Percentiles rank a stretch among this genome's conserved stretches.
Conservation (phyloP, 2,113 vertebrate species). For the Phyllopteryx taeniolatus region DNA sequence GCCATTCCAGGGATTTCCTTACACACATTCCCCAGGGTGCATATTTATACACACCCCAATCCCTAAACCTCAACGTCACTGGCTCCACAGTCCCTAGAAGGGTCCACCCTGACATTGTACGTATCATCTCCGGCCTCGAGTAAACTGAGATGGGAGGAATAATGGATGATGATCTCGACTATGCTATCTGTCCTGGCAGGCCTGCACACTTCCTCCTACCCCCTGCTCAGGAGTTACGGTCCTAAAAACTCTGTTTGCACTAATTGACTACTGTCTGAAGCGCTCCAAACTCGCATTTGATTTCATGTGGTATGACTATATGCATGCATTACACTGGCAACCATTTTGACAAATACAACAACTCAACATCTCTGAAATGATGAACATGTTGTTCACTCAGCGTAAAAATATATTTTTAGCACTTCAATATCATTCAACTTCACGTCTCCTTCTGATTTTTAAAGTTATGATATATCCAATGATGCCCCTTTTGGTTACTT, state of each 20-base stretch:
- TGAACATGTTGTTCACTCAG: neutral
- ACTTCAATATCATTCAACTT: neutral
- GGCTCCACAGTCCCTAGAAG: slow-evolving; percentile 26
- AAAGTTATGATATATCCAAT: neutral
- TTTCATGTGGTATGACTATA: neutral
- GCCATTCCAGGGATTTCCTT: slow-evolving; percentile 71
- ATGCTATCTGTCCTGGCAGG: slow-evolving; percentile 55
- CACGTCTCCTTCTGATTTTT: neutral
- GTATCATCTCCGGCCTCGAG: slow-evolving; percentile 40
- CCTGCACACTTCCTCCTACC: slow-evolving; percentile 52
- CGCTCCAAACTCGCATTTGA: neutral
- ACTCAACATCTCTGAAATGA: neutral
- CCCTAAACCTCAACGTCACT: slow-evolving; percentile 14
- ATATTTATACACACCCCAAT: slow-evolving; percentile 32
- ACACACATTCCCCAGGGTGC: slow-evolving; percentile 41
- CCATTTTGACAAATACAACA: slow-evolving; percentile 7
- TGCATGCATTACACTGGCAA: neutral
- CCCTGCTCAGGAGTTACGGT: slow-evolving; percentile 60
- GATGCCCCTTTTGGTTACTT: neutral
- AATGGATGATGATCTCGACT: slow-evolving; percentile 69
- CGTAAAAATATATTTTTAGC: neutral
- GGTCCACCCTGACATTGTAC: slow-evolving; percentile 56
- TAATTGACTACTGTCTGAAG: slow-evolving; percentile 61
- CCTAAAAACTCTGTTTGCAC: slow-evolving; percentile 68
- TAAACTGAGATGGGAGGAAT: slow-evolving; percentile 75